Evolutionary conservation across 2,888 invertebrate genomes (phyloP).

Genomic region (Macrophya alboannulata): DNA sequence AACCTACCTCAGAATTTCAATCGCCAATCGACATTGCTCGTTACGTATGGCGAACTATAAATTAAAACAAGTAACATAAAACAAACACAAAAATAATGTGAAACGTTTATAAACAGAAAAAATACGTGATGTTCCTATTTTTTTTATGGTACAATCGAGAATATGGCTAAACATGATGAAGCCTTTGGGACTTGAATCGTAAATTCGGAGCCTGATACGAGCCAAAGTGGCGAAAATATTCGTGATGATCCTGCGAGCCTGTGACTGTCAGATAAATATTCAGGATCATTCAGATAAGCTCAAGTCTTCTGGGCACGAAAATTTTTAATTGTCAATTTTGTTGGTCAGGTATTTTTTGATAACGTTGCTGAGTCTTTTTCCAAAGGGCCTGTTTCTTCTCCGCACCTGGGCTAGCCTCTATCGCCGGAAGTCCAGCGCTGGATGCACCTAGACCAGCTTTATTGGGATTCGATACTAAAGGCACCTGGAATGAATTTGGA

Average conservation of each 20-base stretch:
- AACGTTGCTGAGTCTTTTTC: conserved; percentile 79
- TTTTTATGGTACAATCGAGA: too few relatives aligned
- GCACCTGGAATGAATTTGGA: conserved; percentile 81
- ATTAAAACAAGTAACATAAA: too few relatives aligned
- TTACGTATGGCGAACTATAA: too few relatives aligned
- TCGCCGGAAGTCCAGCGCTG: conserved; percentile 71
- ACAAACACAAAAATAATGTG: too few relatives aligned
- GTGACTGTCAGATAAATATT: background rate
- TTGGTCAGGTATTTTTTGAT: conserved; percentile 73
- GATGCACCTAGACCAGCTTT: conserved; percentile 84
- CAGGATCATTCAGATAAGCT: background rate
- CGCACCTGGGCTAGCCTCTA: conserved; percentile 69
- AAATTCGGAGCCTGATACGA: background rate
- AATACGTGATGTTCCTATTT: too few relatives aligned
- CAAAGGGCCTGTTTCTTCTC: conserved; percentile 78
- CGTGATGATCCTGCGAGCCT: background rate
- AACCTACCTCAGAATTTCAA: too few relatives aligned
- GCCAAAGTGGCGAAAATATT: background rate
- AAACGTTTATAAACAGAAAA: too few relatives aligned
- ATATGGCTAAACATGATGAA: background rate
- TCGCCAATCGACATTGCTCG: too few relatives aligned
- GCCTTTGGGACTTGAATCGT: background rate
- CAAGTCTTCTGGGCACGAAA: background rate
- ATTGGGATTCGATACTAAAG: conserved; percentile 83
- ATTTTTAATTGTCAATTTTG: background rate